A percentile compares a stretch with the other conserved stretches of the same genome.
Evolutionary conservation across 2,888 invertebrate genomes (phyloP).

Genomic region (Drosophila merina): DNA sequence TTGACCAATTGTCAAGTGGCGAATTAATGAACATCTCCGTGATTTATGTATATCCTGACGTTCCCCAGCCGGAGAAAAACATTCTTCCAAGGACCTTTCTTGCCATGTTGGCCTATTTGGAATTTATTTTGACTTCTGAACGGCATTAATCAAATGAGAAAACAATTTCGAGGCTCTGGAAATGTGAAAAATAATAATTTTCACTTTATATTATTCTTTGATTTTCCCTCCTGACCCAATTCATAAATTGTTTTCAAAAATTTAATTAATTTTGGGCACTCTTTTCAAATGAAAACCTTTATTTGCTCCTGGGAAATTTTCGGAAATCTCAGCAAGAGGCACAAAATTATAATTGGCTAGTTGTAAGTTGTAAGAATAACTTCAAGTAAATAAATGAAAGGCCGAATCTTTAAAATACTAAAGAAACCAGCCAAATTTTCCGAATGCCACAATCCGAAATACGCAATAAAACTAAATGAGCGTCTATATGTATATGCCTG

Average conservation of each 20-base stretch:
- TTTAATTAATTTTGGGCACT: background rate
- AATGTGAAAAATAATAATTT: constrained; percentile 1
- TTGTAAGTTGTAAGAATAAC: constrained; percentile 3
- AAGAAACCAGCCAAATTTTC: constrained; percentile 24
- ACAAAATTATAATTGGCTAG: constrained; percentile 15
- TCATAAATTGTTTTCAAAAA: background rate
- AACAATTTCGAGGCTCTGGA: constrained; percentile 1
- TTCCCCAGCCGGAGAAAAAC: background rate
- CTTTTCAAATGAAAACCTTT: no score
- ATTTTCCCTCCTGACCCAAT: background rate
- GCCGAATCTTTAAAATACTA: constrained; percentile 26
- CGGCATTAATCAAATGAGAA: constrained; percentile 30
- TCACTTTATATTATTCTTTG: background rate
- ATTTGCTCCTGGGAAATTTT: background rate
- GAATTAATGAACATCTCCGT: constrained; percentile 67
- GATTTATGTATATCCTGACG: constrained; percentile 59
- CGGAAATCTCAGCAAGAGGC: background rate
- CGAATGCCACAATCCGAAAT: constrained; percentile 37
- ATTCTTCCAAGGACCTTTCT: constrained; percentile 4
- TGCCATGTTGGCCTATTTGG: constrained; percentile 7
- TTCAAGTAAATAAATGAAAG: background rate
- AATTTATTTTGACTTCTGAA: constrained; percentile 15
- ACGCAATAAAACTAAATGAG: constrained; percentile 56
- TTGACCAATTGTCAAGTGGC: constrained; percentile 73
- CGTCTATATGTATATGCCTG: constrained; percentile 6